phyloP scores from a whole-genome alignment of 2,113 vertebrate genomes.

The Lanius collurio region DNA sequence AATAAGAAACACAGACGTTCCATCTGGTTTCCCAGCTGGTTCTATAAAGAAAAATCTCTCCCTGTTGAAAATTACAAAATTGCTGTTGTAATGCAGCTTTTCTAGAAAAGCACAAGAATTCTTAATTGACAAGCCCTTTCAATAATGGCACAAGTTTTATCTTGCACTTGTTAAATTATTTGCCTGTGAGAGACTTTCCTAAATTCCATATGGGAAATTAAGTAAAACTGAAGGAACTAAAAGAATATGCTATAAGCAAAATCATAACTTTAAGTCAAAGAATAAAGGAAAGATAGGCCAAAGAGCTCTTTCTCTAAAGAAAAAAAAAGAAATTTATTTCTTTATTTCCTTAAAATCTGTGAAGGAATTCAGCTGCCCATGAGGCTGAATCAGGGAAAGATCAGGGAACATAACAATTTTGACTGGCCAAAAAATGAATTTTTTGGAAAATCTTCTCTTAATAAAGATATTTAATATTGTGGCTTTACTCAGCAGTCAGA shows the following conservation, averaged over 20 bases:
- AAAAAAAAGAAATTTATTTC: neutral
- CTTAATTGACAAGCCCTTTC: neutral
- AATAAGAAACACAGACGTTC: neutral
- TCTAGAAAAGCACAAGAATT: neutral
- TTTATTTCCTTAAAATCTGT: neutral
- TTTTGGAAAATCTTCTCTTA: neutral
- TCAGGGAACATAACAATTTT: neutral
- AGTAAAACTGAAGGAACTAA: neutral
- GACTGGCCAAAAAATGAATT: neutral
- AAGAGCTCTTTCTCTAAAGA: neutral
- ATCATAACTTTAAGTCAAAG: neutral
- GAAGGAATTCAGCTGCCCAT: neutral
- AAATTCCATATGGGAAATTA: neutral
- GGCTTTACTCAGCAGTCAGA: neutral
- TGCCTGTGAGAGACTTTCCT: neutral
- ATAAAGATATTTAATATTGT: neutral
- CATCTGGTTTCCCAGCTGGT: constrained; percentile 63
- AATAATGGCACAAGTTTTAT: constrained; percentile 19
- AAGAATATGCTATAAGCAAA: neutral
- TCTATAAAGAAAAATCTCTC: constrained; percentile 9
- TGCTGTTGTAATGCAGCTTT: constrained; percentile 35
- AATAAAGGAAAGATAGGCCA: neutral
- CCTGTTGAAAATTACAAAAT: constrained; percentile 41
- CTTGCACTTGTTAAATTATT: neutral
- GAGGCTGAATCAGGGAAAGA: neutral